Percentiles rank a stretch among this genome's conserved stretches.
phyloP scores from a whole-genome alignment of 2,113 vertebrate species.

The Alethe castanea region DNA sequence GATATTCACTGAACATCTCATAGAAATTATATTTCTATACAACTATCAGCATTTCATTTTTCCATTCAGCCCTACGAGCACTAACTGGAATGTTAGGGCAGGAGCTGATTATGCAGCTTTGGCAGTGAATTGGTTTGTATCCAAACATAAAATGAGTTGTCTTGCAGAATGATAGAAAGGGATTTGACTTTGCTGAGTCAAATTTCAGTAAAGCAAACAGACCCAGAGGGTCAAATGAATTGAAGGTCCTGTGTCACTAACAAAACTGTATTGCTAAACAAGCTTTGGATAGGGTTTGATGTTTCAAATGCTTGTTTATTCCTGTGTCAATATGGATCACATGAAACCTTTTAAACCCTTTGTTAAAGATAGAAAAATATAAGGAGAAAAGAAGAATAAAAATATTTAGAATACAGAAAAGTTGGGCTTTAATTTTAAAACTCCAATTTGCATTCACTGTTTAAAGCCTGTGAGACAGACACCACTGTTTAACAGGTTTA shows the following conservation, averaged over 20 bases:
- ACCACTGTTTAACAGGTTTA: neutral
- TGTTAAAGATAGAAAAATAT: neutral
- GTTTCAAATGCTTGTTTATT: neutral
- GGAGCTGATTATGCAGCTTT: neutral
- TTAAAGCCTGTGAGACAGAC: neutral
- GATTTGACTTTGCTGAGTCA: constrained; percentile 28
- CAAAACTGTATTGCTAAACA: neutral
- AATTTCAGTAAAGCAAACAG: constrained; percentile 20
- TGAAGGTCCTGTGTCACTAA: neutral
- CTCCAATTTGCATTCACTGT: neutral
- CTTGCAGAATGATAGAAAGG: neutral
- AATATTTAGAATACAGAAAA: neutral
- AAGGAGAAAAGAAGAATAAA: neutral
- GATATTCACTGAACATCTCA: neutral
- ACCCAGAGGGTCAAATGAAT: neutral
- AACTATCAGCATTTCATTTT: neutral
- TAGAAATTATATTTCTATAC: neutral
- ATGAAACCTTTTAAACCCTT: neutral
- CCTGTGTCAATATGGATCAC: neutral
- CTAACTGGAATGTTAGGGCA: neutral
- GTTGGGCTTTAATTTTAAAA: neutral
- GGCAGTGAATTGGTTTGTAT: neutral
- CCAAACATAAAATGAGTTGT: constrained; percentile 3
- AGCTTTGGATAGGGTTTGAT: neutral
- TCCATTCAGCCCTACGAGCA: neutral